Percentiles rank a stretch among this genome's conserved stretches.
phyloP scores from a whole-genome alignment of 1,140 invertebrate species.

The Drosophila ficusphila region DNA sequence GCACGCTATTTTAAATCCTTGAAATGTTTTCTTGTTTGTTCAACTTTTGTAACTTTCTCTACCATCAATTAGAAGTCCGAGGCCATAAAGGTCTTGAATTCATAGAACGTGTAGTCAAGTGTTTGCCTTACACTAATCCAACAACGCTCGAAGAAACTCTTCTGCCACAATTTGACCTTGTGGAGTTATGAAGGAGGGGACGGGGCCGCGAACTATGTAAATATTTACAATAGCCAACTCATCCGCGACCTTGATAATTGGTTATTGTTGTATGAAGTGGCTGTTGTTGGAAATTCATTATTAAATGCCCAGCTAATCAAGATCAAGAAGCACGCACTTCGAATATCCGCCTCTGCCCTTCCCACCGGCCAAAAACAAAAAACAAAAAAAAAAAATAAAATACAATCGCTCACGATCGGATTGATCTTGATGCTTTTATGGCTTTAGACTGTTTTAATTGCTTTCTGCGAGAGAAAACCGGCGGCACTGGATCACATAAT shows the following conservation, averaged over 20 bases:
- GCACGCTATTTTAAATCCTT: neutral
- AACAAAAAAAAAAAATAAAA: no score
- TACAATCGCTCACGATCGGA: constrained; percentile 25
- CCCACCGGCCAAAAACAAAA: neutral
- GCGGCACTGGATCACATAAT: constrained; percentile 29
- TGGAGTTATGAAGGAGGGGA: neutral
- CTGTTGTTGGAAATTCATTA: constrained; percentile 30
- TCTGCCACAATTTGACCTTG: constrained; percentile 38
- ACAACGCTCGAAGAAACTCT: constrained; percentile 15
- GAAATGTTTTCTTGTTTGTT: neutral
- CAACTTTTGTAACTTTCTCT: constrained; percentile 2
- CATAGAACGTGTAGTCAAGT: constrained; percentile 32
- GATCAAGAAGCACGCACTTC: constrained; percentile 32
- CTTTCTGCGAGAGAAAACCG: constrained; percentile 4
- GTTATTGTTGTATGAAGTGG: constrained; percentile 17
- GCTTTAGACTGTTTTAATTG: constrained; percentile 20
- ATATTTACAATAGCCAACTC: constrained; percentile 58
- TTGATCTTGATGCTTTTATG: constrained; percentile 35
- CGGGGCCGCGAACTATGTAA: constrained; percentile 40
- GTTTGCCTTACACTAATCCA: constrained; percentile 26
- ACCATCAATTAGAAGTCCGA: constrained; percentile 1
- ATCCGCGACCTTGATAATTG: constrained; percentile 46
- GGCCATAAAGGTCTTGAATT: constrained; percentile 7
- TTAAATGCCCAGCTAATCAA: constrained; percentile 51
- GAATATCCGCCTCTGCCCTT: constrained; percentile 30